Base-by-base conservation (phyloP, 2,113 vertebrate species). In the Stictonetta naevosa region DNA sequence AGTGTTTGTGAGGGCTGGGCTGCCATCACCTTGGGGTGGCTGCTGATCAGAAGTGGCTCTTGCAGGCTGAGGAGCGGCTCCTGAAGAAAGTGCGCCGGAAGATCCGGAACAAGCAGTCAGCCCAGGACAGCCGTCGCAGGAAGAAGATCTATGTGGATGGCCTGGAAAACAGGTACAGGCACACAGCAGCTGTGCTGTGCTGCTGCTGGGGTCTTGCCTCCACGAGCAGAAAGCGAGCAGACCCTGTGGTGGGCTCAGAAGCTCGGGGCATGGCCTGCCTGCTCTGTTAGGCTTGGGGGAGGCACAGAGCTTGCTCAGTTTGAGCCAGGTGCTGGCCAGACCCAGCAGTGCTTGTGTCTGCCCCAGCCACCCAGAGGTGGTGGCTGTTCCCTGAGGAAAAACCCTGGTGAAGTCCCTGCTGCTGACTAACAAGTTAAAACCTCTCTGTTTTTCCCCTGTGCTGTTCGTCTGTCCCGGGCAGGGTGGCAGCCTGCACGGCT, bases 31-130 rank as follows among this genome's bases (percentile, higher is more conserved):
- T 23, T 18, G 26, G 48, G 7, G 6, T 50, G 55, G 12, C 64
- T 83, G 33, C 34, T 72, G 33, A n/a, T 0, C 5, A 56, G 40
- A 23, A 22, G 21, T 62, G 2, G 7, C 23, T 86, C 13, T 77
- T 72, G 60, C 92, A 99, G 99, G 93, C 98, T 7, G 98, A 99
- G 83, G 99, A 99, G 81, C 97, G 98, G 83, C 97, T 98, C 62
- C 95, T 99, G 95, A 99, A 99, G 94, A 98, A 98, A 44, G 97
- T 99, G 44, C 97, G 98, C 81, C 98, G 98, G 91, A 99, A 99
- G 97, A 99, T 99, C 96, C 97, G 98, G 55, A 99, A 99, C 96
- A 99, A 99, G 96, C 98, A 98, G 85, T 99, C 99, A 11, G 99
- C 99, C 93, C 99, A 99, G 94, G 98, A 99, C 84, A 99, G 99